Base-by-base conservation (phyloP, 2,113 vertebrate genomes). In the Ceyx cyanopectus region DNA sequence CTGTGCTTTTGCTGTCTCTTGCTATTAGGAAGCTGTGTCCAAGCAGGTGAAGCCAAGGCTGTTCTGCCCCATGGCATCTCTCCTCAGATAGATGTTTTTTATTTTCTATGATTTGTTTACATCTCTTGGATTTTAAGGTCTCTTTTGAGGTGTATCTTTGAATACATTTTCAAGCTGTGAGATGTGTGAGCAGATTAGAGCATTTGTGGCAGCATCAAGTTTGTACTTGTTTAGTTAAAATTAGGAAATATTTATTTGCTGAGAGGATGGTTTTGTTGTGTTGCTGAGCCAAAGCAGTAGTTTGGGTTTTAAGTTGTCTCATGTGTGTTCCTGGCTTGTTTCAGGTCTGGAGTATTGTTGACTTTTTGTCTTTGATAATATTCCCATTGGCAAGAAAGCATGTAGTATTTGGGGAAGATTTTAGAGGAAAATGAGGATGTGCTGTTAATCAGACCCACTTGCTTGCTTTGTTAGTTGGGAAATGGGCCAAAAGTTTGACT, bases 291-390 rank as follows among this genome's bases (percentile, higher is more conserved):
- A 67, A 82, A 80, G 58, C 50, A 54, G 19, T 41, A 23, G 6
- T 57, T 87, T 79, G 51, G 4, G 16, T 73, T 86, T 82, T 58
- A 72, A 53, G 26, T 61, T 62, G 12, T 76, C 40, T 82, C 17
- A 3, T 5, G 0, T 27, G 46, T 67, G 20, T 65, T 93, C 32
- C 40, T 79, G 30, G 30, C 34, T 87, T 67, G 45, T 68, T 89
- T 95, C 14, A 15, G 29, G 61, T 75, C 22, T 70, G 17, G 22
- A 67, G 7, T 74, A 37, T 74, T 86, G 61, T 48, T 88, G 29
- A 92, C 77, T 81, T 57, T 61, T 79, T 41, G 14, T 53, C 81
- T 81, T 81, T 88, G 24, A 12, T 45, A 77, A 56, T 65, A 50
- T 48, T 76, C 29, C 56, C 3, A 7, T 23, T 90, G 73, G 20